Evolutionary conservation across 2,888 invertebrate species (phyloP).

Genomic region (Adineta ricciae): DNA sequence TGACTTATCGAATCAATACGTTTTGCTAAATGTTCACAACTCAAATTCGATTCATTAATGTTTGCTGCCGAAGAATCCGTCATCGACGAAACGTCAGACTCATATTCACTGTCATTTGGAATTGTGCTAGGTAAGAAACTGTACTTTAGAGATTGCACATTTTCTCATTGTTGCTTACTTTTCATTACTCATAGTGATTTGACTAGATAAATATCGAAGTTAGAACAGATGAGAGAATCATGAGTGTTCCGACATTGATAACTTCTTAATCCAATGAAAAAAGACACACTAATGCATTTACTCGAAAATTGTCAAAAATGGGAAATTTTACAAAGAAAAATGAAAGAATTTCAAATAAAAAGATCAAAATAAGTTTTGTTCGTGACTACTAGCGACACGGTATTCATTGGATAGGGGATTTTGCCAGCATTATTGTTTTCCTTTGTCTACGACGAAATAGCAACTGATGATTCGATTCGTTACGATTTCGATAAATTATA

Average conservation of each 20-base stretch:
- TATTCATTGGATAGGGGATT: background rate
- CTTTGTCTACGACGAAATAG: background rate
- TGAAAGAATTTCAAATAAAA: background rate
- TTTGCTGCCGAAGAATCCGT: conserved; percentile 58
- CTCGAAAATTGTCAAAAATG: too few species aligned
- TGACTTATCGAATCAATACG: conserved; percentile 84
- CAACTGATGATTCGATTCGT: background rate
- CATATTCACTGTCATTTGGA: conserved; percentile 67
- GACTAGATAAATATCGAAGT: background rate
- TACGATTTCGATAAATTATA: background rate
- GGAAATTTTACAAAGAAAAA: background rate
- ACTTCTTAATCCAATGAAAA: too few species aligned
- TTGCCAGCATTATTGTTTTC: background rate
- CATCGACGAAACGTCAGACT: conserved; percentile 78
- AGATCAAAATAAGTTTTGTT: background rate
- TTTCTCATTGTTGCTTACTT: background rate
- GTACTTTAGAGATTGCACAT: too few species aligned
- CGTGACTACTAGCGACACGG: background rate
- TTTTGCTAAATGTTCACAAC: conserved; percentile 47
- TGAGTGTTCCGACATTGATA: too few species aligned
- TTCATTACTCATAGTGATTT: background rate
- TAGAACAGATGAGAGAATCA: background rate
- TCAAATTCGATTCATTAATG: conserved; percentile 39
- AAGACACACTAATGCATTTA: too few species aligned
- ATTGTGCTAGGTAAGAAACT: background rate